Base-by-base conservation (phyloP, 2,888 invertebrate species). In the Drosophila longiperda region DNA sequence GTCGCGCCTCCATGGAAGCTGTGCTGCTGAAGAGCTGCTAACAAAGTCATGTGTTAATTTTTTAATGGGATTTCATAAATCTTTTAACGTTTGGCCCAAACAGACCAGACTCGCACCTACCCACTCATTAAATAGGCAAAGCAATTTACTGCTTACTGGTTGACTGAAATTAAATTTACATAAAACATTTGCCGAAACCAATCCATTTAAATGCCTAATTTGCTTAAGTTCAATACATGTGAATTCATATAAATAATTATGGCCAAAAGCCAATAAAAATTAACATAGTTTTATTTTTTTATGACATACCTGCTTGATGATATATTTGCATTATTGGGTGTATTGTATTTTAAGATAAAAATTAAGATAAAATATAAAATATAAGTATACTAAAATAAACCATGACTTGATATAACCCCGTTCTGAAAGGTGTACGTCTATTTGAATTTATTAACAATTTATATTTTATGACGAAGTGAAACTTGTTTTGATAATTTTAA, bases 21-120 rank as follows among this genome's bases (percentile, higher is more conserved):
- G 17, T 26, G 12, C 71, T 59, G 42, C 26, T 36, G 53, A 59
- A 45, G 53, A 59, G 66, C 29, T 50, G 68, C 66, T 66, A 77
- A 77, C 57, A 59, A 65, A 83, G 72, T 80, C 82, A 85, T 78
- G 83, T 87, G 89, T 79, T 87, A 89, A 87, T 87, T 87, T 88
- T 87, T 82, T 82, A 87, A 87, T 75, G 76, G 65, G 74, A 68
- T 83, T 87, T 80, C 53, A 87, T 85, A 85, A 87, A 85, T 85
- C 80, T 78, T 67, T 83, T 54, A 75, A 65, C 78, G 38, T 63
- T 50, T 55, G 5, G 15, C n/a, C 52, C n/a, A 50, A 54, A 26
- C 57, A n/a, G 6, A 0, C 20, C 11, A 11, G n/a, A 12, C 38
- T 11, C 32, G 23, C 8, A 3, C 15, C 55, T n/a, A 20, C 36